Evolutionary conservation across 2,113 vertebrate species (phyloP).

Genomic region (Cathartes aura): DNA sequence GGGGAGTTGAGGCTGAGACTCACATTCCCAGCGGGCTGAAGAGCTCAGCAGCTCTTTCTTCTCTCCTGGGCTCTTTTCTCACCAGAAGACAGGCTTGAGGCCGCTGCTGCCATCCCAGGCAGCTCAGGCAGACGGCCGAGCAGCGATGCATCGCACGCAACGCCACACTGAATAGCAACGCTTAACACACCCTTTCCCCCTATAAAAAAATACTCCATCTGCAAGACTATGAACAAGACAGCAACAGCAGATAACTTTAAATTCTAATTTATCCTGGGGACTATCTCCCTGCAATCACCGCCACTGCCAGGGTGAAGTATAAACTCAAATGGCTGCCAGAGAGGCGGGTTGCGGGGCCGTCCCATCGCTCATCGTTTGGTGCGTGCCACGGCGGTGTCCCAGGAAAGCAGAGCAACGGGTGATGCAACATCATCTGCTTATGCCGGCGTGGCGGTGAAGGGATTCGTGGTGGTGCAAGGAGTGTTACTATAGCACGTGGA

Average conservation of each 20-base stretch:
- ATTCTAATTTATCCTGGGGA: background rate
- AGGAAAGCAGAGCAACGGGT: background rate
- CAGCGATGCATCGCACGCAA: accelerated
- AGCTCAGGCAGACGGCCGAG: background rate
- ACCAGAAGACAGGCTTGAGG: background rate
- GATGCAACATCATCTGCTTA: background rate
- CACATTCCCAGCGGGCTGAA: background rate
- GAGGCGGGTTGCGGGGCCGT: accelerated
- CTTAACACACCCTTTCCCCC: background rate
- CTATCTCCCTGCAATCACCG: background rate
- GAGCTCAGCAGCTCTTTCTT: background rate
- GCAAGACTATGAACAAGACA: background rate
- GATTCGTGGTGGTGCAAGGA: accelerated
- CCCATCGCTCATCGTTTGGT: background rate
- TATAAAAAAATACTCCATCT: background rate
- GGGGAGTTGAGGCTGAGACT: background rate
- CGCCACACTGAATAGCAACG: background rate
- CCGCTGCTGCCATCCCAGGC: background rate
- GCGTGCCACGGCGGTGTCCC: accelerated
- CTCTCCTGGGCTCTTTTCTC: background rate
- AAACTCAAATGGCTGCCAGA: background rate
- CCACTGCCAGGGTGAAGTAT: background rate
- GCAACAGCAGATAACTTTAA: background rate
- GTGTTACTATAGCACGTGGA: background rate
- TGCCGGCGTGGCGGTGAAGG: accelerated